Conservation (phyloP, 1,140 invertebrate genomes). For the Cyphomyrmex costatus region DNA sequence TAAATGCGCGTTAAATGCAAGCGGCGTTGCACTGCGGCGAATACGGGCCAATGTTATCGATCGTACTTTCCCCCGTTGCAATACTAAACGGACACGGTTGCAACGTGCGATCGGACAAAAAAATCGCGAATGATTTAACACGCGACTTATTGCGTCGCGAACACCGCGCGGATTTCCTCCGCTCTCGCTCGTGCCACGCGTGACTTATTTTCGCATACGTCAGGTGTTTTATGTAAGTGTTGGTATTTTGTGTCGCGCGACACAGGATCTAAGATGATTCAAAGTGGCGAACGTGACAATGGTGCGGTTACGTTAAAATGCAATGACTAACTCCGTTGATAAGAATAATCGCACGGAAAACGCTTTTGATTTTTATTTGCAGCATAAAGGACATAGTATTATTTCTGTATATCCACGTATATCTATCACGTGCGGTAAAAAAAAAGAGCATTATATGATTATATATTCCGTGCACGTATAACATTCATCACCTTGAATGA, state of each 20-base stretch:
- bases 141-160: slow-evolving; percentile 65
- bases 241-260: slow-evolving; percentile 27
- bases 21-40: neutral
- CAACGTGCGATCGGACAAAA: slow-evolving; percentile 25
- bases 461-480: neutral
- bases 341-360: slow-evolving; percentile 39
- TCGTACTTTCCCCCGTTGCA: slow-evolving; percentile 16
- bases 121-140: slow-evolving; percentile 29
- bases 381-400: neutral
- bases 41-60: slow-evolving; percentile 48
- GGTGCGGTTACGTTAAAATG: slow-evolving; percentile 59
- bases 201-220: slow-evolving; percentile 60
- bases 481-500: neutral
- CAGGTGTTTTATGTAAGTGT: slow-evolving; percentile 43
- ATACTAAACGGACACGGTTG: slow-evolving; percentile 32
- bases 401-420: slow-evolving; percentile 44
- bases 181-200: slow-evolving; percentile 25
- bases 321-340: slow-evolving; percentile 66
- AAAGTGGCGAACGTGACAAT: slow-evolving; percentile 58
- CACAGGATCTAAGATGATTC: slow-evolving; percentile 63
- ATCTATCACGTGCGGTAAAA: neutral
- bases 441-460: neutral
- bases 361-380: slow-evolving; percentile 52
- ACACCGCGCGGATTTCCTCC: slow-evolving; percentile 53
- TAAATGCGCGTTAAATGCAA: neutral